Conservation (phyloP, 2,113 vertebrate genomes). For the Caranx melampygus region DNA sequence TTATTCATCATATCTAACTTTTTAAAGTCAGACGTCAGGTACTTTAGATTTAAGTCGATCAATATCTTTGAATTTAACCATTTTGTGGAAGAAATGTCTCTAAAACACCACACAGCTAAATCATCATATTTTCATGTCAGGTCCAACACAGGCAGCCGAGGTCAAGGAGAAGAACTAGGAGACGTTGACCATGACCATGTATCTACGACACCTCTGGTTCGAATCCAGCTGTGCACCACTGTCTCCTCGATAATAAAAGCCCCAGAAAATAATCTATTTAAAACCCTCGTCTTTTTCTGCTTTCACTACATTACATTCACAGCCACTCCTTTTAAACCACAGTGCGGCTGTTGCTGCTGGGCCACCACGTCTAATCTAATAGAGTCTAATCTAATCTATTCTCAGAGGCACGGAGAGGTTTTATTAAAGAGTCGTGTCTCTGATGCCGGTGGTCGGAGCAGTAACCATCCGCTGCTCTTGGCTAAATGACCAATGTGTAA, state of each 20-base stretch:
- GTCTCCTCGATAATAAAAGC: not conserved
- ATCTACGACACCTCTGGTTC: not conserved
- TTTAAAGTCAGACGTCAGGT: not conserved
- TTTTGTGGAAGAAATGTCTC: not conserved
- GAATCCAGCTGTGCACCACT: not conserved
- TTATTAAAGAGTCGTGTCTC: constrained; percentile 10
- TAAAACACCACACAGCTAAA: no score
- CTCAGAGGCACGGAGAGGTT: constrained; percentile 12
- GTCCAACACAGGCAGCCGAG: not conserved
- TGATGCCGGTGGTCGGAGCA: not conserved
- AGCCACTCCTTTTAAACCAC: not conserved
- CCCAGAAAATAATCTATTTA: not conserved
- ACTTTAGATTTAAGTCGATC: no score
- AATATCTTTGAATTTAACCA: not conserved
- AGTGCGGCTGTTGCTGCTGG: not conserved
- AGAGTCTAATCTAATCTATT: not conserved
- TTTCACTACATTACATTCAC: not conserved
- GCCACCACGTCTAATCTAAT: constrained; percentile 8
- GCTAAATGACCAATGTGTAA: not conserved
- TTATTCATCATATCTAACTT: not conserved
- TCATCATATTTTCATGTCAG: not conserved
- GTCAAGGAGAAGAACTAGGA: not conserved
- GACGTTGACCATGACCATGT: not conserved
- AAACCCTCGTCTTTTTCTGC: not conserved
- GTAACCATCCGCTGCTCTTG: not conserved